Evolutionary conservation across 2,113 vertebrate species (phyloP), one percentile per base, ranked within the genome.

Genomic region (Notarius quadriscutis): DNA sequence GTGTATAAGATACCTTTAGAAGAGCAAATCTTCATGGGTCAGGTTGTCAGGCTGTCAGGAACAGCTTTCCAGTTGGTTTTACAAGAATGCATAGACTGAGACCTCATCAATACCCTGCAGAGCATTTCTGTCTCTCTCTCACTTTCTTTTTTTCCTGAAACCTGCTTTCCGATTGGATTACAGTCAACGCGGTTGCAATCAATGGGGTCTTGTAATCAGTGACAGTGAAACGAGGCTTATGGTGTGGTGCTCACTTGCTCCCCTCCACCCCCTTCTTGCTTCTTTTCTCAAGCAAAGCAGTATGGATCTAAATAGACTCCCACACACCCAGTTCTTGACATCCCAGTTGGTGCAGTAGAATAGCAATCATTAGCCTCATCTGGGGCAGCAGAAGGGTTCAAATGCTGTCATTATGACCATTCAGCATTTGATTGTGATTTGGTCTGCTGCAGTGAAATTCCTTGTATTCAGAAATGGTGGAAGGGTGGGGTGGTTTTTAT

Each of bases 161-260:
- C 80, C 91, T 91, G 91, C 89, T 91, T 95, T 94, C 94, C 95
- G 96, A 96, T 96, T 96, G 96, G 96, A 95, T 96, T 94, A 95
- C 89, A 95, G 81, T 69, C 87, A 91, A 91, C 91, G 93, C 93
- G 90, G 93, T 94, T 94, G 93, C 91, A 94, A 95, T 96, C 95
- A 96, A 94, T 94, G 93, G 93, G 92, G 95, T 94, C 95, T 94
- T 92, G 94, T 96, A 96, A 97, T 97, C 96, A 97, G 95, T 85
- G 89, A 89, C 93, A 91, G 80, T 90, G 93, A 95, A 94, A 94
- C 92, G 87, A 93, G 93, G 94, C 93, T 91, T 90, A 92, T 91
- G 87, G 90, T 91, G 88, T 89, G 92, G 91, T 9, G 91, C 34
- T 87, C 84, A 63, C 72, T 87, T 81, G 69, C 78, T 22, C 57